A percentile compares a stretch with the other conserved stretches of the same genome.
Conservation (phyloP, 2,113 vertebrate genomes). For the Festucalex cinctus region DNA sequence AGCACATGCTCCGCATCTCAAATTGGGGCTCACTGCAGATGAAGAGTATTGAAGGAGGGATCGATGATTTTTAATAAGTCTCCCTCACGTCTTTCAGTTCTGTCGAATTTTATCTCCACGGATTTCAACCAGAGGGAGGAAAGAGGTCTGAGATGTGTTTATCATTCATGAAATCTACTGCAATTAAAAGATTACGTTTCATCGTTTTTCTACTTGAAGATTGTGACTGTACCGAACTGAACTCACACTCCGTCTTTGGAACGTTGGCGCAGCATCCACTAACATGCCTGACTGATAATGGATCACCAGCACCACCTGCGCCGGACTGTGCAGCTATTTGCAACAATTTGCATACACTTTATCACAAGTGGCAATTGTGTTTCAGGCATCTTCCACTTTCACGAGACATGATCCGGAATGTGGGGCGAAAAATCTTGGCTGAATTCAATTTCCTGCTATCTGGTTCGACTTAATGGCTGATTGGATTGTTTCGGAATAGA, state of each 20-base stretch:
- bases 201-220: neutral
- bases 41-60: slow-evolving; percentile 43
- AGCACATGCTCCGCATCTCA: slow-evolving; percentile 66
- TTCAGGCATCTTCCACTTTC: neutral
- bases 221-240: neutral
- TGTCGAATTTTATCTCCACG: neutral
- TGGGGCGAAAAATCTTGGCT: neutral
- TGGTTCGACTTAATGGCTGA: neutral
- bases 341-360: neutral
- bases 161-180: neutral
- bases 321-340: neutral
- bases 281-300: neutral
- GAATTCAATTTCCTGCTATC: neutral
- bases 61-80: slow-evolving; percentile 17
- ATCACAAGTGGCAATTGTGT: neutral
- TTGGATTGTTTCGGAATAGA: neutral
- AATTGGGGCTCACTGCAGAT: slow-evolving; percentile 57
- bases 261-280: neutral
- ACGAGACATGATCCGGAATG: neutral
- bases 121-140: neutral
- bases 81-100: neutral
- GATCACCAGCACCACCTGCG: neutral
- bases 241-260: neutral
- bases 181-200: slow-evolving; percentile 2
- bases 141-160: neutral